Conservation (phyloP, 2,888 invertebrate species). For the Sepioteuthis lessoniana region DNA sequence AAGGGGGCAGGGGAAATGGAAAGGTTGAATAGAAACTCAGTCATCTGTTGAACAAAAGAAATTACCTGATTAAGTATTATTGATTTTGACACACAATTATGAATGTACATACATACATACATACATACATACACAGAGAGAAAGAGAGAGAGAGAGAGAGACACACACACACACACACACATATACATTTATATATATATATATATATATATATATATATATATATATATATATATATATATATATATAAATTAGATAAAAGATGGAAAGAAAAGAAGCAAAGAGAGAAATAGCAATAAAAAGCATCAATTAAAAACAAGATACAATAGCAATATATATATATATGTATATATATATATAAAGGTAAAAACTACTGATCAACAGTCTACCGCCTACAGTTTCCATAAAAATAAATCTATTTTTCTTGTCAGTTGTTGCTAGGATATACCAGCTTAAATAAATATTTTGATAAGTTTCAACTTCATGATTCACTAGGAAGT, state of each 20-base stretch:
- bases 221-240: neutral
- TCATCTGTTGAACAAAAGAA: constrained; percentile 33
- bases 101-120: neutral
- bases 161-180: neutral
- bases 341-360: no score
- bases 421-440: neutral
- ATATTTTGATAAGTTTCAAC: constrained; percentile 33
- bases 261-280: neutral
- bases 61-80: constrained; percentile 33
- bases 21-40: constrained; percentile 18
- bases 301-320: neutral
- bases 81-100: constrained; percentile 33
- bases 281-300: neutral
- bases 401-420: constrained; percentile 10
- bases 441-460: constrained; percentile 14
- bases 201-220: neutral
- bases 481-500: constrained; percentile 17
- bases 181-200: no score
- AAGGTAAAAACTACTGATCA: neutral
- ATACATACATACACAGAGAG: no score
- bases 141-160: no score
- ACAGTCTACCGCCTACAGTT: constrained; percentile 2
- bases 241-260: neutral
- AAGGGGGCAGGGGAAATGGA: neutral
- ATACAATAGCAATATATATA: neutral